Conservation (phyloP, 1,140 invertebrate species). For the Pseudoatta argentina region DNA sequence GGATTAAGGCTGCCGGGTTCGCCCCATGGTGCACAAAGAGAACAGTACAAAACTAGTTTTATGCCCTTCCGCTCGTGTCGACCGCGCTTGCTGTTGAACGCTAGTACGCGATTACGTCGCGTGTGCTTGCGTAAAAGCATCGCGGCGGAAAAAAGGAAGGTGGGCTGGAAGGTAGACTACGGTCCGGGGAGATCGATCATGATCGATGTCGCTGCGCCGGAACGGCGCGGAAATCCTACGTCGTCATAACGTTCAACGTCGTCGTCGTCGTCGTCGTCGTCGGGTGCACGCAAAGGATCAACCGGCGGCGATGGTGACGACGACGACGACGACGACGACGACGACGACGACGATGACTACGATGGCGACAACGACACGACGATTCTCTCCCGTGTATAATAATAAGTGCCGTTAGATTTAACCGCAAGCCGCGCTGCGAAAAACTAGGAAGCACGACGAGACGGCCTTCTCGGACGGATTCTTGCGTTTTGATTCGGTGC, state of each 20-base stretch:
- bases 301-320: background rate
- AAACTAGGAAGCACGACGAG: conserved; percentile 49
- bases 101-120: conserved; percentile 50
- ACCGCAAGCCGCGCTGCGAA: conserved; percentile 61
- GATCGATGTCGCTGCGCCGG: conserved; percentile 40
- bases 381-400: conserved; percentile 66
- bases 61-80: conserved; percentile 62
- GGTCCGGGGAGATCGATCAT: conserved; percentile 41
- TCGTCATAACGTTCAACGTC: conserved; percentile 27
- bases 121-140: conserved; percentile 34
- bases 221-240: conserved; percentile 47
- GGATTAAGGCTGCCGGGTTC: conserved; percentile 51
- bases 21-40: conserved; percentile 60
- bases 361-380: background rate
- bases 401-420: conserved; percentile 74
- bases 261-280: background rate
- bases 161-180: conserved; percentile 30
- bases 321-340: too few relatives aligned
- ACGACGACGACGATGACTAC: conserved; percentile 25
- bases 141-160: conserved; percentile 29
- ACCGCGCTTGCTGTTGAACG: conserved; percentile 53
- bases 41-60: conserved; percentile 64
- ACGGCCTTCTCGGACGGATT: conserved; percentile 54
- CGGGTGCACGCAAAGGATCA: conserved; percentile 37
- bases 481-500: conserved; percentile 78